Conservation (phyloP, 2,113 vertebrate genomes). For the Thermophis baileyi region DNA sequence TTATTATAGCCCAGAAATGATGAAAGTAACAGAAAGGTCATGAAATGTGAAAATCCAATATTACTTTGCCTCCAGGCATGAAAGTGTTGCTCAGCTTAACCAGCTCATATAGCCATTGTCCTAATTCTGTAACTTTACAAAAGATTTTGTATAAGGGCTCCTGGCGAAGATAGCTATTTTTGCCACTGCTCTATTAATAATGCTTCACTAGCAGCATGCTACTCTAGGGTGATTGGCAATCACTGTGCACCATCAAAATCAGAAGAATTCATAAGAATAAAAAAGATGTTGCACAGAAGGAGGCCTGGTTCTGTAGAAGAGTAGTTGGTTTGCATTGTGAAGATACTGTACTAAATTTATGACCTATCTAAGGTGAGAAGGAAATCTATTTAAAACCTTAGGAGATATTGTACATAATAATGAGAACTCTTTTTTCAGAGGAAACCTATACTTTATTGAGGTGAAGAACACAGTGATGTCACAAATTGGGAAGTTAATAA, state of each 20-base stretch:
- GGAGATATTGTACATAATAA: background rate
- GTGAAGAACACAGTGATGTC: background rate
- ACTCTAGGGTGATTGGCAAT: background rate
- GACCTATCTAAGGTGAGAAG: background rate
- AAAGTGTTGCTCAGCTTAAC: background rate
- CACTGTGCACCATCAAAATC: background rate
- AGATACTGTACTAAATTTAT: background rate
- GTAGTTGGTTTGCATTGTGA: background rate
- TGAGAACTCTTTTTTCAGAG: background rate
- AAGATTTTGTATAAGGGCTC: background rate
- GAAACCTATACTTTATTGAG: background rate
- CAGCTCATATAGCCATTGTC: background rate
- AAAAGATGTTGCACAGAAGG: background rate
- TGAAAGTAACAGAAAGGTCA: constrained; percentile 33
- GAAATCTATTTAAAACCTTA: background rate
- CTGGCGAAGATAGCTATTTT: background rate
- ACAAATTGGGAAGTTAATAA: background rate
- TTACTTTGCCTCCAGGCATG: background rate
- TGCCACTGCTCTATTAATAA: background rate
- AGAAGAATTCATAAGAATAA: background rate
- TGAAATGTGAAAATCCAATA: constrained; percentile 23
- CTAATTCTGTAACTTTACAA: background rate
- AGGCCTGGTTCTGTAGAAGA: background rate
- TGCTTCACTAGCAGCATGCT: background rate
- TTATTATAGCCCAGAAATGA: constrained; percentile 16